These are phyloP conservation scores for Pristiophorus japonicus DNA, from an alignment of 2,113 vertebrate species.

Conservation along the genomic window DNA sequence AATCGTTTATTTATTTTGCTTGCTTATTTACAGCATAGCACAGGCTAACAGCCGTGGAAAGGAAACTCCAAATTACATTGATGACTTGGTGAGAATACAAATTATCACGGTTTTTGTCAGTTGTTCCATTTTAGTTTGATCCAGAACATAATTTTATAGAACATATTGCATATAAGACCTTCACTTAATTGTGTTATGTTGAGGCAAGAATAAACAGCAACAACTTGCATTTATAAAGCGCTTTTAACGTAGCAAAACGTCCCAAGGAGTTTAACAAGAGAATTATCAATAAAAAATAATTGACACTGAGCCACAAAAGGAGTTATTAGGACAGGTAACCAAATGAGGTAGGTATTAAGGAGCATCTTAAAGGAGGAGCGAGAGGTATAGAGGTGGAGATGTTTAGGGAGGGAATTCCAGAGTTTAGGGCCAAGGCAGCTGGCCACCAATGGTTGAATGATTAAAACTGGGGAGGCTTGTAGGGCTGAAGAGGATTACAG, in stretches of 20 bases:
- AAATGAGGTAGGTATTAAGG: background rate
- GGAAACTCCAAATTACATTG: background rate
- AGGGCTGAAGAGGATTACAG: too few species aligned
- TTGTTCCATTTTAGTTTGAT: background rate
- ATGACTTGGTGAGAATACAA: conserved; percentile 12
- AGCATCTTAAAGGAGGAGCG: too few species aligned
- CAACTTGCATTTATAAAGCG: background rate
- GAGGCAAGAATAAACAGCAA: background rate
- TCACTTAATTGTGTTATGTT: background rate
- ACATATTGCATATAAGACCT: background rate
- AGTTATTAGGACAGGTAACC: background rate
- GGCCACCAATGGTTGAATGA: too few species aligned
- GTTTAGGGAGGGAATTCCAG: too few species aligned
- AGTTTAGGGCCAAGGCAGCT: too few species aligned
- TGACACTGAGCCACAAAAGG: too few species aligned
- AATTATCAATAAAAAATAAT: background rate
- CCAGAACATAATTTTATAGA: background rate
- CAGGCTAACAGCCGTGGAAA: background rate
- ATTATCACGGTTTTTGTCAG: background rate
- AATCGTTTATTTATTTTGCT: background rate
- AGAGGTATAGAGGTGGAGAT: too few species aligned
- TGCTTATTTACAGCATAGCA: background rate
- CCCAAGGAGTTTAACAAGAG: background rate
- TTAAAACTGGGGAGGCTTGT: too few species aligned
- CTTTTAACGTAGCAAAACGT: background rate